Evolutionary conservation across 2,888 invertebrate genomes (phyloP), one percentile per base, ranked within the genome.

Genomic region (Epistrophella euchroma): DNA sequence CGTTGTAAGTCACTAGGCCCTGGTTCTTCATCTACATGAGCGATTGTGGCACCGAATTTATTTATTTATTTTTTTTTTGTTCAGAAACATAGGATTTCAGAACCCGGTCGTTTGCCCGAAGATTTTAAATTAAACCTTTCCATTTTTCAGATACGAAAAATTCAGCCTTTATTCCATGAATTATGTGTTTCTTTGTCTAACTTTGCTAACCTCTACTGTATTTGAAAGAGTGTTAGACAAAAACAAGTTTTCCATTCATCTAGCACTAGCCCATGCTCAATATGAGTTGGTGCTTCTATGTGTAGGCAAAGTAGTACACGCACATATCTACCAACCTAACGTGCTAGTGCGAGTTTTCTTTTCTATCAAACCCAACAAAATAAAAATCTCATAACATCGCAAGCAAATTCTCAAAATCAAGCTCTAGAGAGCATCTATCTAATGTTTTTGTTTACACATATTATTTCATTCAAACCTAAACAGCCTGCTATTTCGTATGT

Each of bases 401-500:
- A 2, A 37, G 35, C n/a, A 10, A 43, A 40, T 58, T 76, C 78
- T 58, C 71, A 58, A n/a, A 43, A 22, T n/a, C 58, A 47, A 43
- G 2, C 22, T n/a, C n/a, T n/a, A n/a, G 15, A 71, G 52, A 70
- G 52, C 32, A 60, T 81, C 80, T 64, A 60, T 81, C 80, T 64
- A 80, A 64, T 15, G 19, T n/a, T 55, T 64, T 40, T 43, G 19
- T 35, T n/a, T 22, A 0, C n/a, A 28, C 0, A 5, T 43, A 13
- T 32, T 13, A 1, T n/a, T 37, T 7, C 56, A 37, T 43, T 56
- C 43, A 71, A 62, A 56, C 52, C 37, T 22, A 19, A 25, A 37
- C 15, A 22, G 47, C 78, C 71, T 78, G 25, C 82, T 74, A 15
- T 45, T 40, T 62, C 22, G 5, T 71, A 86, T 86, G 86, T 28